phyloP scores from a whole-genome alignment of 2,888 invertebrate species.

The Aphidius colemani region DNA sequence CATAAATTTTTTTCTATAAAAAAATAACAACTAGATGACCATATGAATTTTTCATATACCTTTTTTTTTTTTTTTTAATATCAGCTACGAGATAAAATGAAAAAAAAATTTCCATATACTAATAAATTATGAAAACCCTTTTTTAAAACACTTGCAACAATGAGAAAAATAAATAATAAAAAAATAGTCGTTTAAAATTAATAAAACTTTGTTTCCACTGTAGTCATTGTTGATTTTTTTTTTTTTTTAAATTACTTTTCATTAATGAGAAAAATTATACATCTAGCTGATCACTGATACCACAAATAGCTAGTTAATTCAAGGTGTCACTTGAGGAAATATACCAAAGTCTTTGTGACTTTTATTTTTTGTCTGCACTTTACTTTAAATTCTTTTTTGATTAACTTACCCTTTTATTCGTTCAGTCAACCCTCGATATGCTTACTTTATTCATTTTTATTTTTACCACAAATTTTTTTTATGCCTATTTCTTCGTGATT shows the following conservation, averaged over 20 bases:
- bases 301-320: slow-evolving; percentile 36
- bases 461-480: slow-evolving; percentile 7
- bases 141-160: not conserved
- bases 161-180: too few relatives aligned
- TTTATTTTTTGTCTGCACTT: slow-evolving; percentile 10
- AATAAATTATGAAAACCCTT: too few relatives aligned
- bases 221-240: not conserved
- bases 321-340: slow-evolving; percentile 34
- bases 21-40: too few relatives aligned
- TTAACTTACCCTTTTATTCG: slow-evolving; percentile 25
- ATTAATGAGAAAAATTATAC: not conserved
- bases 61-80: too few relatives aligned
- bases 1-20: too few relatives aligned
- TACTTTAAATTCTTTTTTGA: slow-evolving; percentile 3
- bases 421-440: too few relatives aligned
- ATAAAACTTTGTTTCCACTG: not conserved
- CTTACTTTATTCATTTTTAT: not conserved
- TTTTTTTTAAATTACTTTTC: not conserved
- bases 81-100: too few relatives aligned
- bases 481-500: not conserved
- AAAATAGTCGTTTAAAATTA: not conserved
- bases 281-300: slow-evolving; percentile 19
- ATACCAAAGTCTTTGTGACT: slow-evolving; percentile 30
- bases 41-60: too few relatives aligned
- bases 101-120: too few relatives aligned